These are phyloP conservation scores for Melanchra persicariae DNA, from an alignment of 2,888 invertebrate species.

Conservation along the genomic window DNA sequence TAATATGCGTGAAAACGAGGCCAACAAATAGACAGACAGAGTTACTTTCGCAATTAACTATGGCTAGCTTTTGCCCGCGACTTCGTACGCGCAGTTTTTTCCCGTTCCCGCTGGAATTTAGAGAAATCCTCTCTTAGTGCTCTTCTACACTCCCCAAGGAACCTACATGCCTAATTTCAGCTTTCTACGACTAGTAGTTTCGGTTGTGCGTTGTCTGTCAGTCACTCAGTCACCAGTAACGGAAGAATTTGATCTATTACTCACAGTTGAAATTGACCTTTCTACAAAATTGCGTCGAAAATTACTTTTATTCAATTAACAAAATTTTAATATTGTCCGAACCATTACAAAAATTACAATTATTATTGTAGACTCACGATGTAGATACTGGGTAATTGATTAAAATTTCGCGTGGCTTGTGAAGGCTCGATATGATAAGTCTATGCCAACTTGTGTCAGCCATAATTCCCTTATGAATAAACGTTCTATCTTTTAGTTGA, in stretches of 20 bases:
- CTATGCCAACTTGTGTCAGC: background rate
- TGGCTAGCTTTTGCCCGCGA: no score
- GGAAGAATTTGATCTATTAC: no score
- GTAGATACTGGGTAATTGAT: constrained; percentile 25
- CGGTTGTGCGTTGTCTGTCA: no score
- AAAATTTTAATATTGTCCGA: background rate
- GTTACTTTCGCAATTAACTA: no score
- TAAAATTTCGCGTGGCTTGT: constrained; percentile 32
- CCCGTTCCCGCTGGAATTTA: no score
- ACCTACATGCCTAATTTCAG: no score
- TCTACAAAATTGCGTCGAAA: background rate
- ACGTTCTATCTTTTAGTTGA: background rate
- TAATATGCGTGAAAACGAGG: background rate
- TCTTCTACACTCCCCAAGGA: no score
- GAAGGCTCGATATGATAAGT: constrained; percentile 16
- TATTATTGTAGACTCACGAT: background rate
- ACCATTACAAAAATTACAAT: constrained; percentile 1
- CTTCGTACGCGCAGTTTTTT: no score
- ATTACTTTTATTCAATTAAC: background rate
- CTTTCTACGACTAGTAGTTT: no score
- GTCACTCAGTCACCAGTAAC: no score
- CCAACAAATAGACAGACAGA: no score
- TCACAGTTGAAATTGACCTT: background rate
- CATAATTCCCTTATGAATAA: constrained; percentile 4
- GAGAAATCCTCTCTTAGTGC: no score